Evolutionary conservation across 1,140 invertebrate species (phyloP).

Genomic region (Camponotus floridanus): DNA sequence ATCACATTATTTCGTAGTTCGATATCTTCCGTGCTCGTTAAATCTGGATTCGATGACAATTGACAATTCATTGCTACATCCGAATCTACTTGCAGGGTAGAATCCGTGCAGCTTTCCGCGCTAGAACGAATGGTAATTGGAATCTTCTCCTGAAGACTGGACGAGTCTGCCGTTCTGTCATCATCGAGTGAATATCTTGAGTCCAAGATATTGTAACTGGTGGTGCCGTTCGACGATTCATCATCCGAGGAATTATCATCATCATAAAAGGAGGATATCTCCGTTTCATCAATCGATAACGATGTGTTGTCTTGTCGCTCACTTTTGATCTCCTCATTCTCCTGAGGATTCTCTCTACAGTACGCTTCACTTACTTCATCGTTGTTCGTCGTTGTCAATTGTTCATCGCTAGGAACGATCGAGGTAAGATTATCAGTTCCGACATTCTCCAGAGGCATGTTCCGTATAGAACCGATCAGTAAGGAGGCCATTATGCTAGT

Average conservation of each 20-base stretch:
- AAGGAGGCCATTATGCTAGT: conserved; percentile 88
- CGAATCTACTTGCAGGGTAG: conserved; percentile 23
- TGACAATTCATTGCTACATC: not conserved
- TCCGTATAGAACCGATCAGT: conserved; percentile 89
- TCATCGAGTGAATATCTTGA: conserved; percentile 69
- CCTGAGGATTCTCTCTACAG: not conserved
- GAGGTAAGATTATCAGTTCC: conserved; percentile 83
- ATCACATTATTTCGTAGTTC: not conserved
- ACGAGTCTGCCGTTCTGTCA: not conserved
- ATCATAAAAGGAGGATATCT: conserved; percentile 81
- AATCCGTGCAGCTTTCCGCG: conserved; percentile 33
- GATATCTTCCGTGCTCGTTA: not conserved
- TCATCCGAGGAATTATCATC: conserved; percentile 80
- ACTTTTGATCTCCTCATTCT: not conserved
- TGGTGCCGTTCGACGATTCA: conserved; percentile 79
- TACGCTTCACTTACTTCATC: too few species aligned
- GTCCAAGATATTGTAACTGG: conserved; percentile 81
- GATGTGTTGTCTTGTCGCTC: not conserved
- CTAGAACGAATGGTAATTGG: conserved; percentile 19
- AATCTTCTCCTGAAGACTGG: not conserved
- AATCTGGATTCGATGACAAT: not conserved
- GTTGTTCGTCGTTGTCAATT: not conserved
- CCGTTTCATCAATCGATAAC: not conserved
- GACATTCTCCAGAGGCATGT: conserved; percentile 86
- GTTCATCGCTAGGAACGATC: not conserved